Evolutionary conservation across 2,888 invertebrate species (phyloP).

Genomic region (Ctena decussata): DNA sequence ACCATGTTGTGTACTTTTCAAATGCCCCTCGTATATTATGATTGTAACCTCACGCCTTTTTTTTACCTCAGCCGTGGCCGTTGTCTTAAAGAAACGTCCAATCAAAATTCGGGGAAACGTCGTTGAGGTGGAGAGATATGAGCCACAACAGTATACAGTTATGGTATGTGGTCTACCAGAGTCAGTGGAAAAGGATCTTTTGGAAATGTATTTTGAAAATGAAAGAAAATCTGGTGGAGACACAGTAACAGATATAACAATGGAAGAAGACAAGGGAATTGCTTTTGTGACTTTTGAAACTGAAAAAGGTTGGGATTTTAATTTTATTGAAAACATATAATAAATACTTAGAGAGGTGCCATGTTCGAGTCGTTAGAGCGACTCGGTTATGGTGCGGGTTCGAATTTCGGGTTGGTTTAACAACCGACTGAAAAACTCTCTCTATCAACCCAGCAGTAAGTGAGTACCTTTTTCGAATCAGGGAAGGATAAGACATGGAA

Average conservation of each 20-base stretch:
- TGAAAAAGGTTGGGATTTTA: neutral
- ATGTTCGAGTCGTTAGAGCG: too few species aligned
- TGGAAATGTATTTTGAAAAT: neutral
- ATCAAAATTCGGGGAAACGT: neutral
- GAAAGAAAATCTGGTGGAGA: neutral
- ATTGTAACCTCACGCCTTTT: too few species aligned
- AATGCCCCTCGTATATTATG: too few species aligned
- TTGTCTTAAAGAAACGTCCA: neutral
- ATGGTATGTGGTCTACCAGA: neutral
- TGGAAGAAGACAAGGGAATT: neutral
- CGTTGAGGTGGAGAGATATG: neutral
- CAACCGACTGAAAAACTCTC: too few species aligned
- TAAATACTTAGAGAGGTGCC: too few species aligned
- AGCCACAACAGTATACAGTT: neutral
- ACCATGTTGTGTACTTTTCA: too few species aligned
- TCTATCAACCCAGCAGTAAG: too few species aligned
- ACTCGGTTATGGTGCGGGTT: too few species aligned
- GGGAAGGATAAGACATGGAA: too few species aligned
- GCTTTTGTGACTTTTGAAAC: neutral
- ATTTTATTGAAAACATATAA: too few species aligned
- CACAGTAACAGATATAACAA: neutral
- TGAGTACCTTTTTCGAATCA: too few species aligned
- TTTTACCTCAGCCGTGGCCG: neutral
- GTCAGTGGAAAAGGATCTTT: neutral
- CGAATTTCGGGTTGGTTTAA: too few species aligned